phyloP scores from a whole-genome alignment of 2,888 invertebrate genomes.

The Leucophenga maculata region DNA sequence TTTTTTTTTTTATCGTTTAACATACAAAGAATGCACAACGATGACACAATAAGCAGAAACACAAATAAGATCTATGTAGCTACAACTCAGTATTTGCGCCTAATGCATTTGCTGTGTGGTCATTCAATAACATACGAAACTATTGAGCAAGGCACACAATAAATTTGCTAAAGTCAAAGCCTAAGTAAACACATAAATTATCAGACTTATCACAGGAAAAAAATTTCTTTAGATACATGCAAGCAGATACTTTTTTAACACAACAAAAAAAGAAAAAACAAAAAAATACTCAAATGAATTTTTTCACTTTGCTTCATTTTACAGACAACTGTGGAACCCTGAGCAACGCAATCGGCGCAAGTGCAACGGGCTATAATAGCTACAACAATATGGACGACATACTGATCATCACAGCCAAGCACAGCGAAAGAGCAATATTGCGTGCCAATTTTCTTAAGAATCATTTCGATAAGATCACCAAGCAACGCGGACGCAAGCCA shows the following conservation, averaged over 20 bases:
- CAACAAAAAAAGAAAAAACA: too few relatives aligned
- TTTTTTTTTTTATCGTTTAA: not conserved
- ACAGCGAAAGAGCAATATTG: conserved; percentile 83
- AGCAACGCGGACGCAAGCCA: conserved; percentile 84
- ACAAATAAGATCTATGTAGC: conserved; percentile 38
- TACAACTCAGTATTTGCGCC: conserved; percentile 6
- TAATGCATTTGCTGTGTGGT: not conserved
- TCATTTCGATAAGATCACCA: conserved; percentile 88
- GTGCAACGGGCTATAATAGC: conserved; percentile 47
- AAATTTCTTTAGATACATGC: not conserved
- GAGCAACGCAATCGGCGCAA: conserved; percentile 61
- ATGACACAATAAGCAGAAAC: conserved; percentile 26
- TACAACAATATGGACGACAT: conserved; percentile 85
- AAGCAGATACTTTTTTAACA: too few relatives aligned
- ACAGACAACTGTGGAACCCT: conserved; percentile 70
- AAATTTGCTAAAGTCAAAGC: conserved; percentile 62
- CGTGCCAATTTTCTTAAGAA: conserved; percentile 88
- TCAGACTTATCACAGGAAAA: conserved; percentile 27
- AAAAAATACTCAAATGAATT: conserved; percentile 31
- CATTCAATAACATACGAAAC: conserved; percentile 9
- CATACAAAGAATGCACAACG: not conserved
- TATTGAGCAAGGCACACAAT: conserved; percentile 54
- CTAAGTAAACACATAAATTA: conserved; percentile 67
- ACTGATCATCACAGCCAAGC: conserved; percentile 83
- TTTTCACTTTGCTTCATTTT: conserved; percentile 52